phyloP scores from a whole-genome alignment of 2,113 vertebrate genomes.

The Cryptomyrus ogoouensis region DNA sequence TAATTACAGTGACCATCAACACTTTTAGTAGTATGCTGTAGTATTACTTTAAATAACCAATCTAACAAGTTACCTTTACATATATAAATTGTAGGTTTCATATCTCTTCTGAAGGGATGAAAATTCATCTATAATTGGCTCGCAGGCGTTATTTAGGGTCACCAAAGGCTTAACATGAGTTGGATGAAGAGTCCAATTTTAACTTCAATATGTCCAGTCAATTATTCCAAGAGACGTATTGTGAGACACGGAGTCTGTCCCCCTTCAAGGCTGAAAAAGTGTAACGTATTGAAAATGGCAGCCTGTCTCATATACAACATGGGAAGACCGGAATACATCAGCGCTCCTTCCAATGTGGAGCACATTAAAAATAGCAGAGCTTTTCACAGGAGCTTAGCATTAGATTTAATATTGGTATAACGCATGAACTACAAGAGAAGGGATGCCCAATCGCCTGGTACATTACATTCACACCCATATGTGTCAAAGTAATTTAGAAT shows the following conservation, averaged over 20 bases:
- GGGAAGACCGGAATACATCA: neutral
- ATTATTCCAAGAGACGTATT: neutral
- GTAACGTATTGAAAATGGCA: neutral
- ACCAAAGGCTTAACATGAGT: neutral
- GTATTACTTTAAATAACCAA: neutral
- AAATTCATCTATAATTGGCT: conserved; percentile 7
- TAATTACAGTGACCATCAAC: neutral
- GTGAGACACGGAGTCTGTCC: neutral
- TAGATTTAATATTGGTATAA: neutral
- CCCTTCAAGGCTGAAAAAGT: neutral
- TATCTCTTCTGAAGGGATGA: neutral
- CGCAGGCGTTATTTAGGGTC: neutral
- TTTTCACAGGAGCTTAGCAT: neutral
- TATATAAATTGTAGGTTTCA: neutral
- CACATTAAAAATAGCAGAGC: neutral
- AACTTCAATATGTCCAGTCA: neutral
- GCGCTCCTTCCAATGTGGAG: neutral
- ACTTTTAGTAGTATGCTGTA: neutral
- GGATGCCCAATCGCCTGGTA: no score
- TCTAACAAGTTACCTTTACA: neutral
- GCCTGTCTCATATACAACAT: neutral
- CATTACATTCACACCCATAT: neutral
- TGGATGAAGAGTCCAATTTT: neutral
- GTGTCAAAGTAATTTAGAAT: neutral
- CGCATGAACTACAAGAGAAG: neutral